These are phyloP conservation scores for Camelus dromedarius DNA, from an alignment of 2,113 vertebrate species.

Conservation along the genomic window DNA sequence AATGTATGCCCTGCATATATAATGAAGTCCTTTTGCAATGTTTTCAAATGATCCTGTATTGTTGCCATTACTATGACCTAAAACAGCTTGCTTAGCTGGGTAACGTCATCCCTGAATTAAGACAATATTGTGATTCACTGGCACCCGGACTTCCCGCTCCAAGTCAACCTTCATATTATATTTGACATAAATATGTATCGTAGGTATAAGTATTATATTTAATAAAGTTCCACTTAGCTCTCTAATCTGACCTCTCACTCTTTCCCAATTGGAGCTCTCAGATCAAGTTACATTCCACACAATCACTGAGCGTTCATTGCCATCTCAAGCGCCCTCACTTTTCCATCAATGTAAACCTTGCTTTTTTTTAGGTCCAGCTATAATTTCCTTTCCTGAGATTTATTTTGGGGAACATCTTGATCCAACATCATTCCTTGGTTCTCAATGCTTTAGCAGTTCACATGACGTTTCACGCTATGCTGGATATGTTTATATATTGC, in stretches of 20 bases:
- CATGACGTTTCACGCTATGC: not conserved
- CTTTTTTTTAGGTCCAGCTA: not conserved
- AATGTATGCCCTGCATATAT: not conserved
- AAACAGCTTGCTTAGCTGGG: not conserved
- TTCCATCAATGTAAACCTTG: not conserved
- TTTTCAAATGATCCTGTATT: conserved; percentile 7
- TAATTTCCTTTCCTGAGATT: not conserved
- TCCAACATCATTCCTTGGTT: not conserved
- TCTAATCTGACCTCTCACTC: not conserved
- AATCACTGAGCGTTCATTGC: not conserved
- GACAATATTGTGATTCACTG: conserved; percentile 1
- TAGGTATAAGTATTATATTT: not conserved
- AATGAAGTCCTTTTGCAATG: not conserved
- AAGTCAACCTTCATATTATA: not conserved
- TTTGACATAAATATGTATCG: not conserved
- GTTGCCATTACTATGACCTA: conserved; percentile 2
- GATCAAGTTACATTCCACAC: not conserved
- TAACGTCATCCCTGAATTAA: conserved; percentile 2
- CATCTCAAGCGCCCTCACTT: not conserved
- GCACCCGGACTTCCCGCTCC: not conserved
- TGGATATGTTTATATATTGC: not conserved
- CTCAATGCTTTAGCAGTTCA: conserved; percentile 32
- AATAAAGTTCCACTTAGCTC: not conserved
- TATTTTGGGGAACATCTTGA: not conserved
- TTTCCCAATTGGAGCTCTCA: not conserved